Conservation (phyloP, 2,113 vertebrate species). For the Lagopus muta region DNA sequence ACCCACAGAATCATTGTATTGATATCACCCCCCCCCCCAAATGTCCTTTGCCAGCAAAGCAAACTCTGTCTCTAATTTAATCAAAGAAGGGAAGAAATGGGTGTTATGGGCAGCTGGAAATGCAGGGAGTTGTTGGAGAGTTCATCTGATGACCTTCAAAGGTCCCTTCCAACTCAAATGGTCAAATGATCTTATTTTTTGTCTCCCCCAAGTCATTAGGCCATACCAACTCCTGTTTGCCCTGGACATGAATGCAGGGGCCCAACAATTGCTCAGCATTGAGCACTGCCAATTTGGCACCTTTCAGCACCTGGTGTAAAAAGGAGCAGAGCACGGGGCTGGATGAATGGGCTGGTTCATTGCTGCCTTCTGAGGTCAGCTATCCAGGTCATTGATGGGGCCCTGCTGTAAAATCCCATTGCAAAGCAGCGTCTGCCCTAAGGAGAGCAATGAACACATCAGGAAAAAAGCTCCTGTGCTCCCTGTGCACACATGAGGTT, state of each 20-base stretch:
- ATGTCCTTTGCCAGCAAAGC: background rate
- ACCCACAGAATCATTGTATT: background rate
- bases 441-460: background rate
- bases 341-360: background rate
- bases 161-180: no score
- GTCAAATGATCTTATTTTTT: background rate
- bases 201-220: background rate
- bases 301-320: background rate
- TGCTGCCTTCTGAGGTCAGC: background rate
- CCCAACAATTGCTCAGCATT: background rate
- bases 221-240: background rate
- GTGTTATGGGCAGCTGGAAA: background rate
- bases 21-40: background rate
- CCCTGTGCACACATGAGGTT: rapidly evolving
- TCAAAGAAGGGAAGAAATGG: background rate
- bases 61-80: background rate
- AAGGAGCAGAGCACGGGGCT: background rate
- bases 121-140: background rate
- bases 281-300: background rate
- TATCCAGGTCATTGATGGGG: rapidly evolving
- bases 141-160: background rate
- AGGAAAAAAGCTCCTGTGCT: background rate
- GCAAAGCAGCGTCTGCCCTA: background rate
- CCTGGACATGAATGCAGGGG: background rate
- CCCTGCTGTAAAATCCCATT: background rate